Percentiles rank a stretch among this genome's conserved stretches.
Evolutionary conservation across 2,797 vertebrate genomes (phyloP).

Genomic region (Pseudochirops corinnae): DNA sequence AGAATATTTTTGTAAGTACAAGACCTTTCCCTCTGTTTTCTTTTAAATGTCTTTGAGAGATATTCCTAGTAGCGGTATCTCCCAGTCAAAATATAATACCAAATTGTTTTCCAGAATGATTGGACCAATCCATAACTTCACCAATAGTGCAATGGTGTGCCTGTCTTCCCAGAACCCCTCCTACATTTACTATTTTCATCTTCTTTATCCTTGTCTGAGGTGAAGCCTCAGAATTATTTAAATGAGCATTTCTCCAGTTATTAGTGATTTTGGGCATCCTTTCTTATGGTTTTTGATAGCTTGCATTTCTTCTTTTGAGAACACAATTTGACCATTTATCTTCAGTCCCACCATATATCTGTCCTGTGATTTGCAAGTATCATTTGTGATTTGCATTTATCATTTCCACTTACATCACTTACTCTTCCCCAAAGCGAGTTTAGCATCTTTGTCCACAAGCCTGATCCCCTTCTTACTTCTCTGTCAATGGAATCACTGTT

Average conservation of each 20-base stretch:
- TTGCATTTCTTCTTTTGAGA: neutral
- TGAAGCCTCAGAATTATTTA: neutral
- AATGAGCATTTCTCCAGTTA: neutral
- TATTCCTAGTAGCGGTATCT: neutral
- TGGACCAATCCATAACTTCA: neutral
- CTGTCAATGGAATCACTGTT: neutral
- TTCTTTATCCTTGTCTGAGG: neutral
- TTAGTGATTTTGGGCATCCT: neutral
- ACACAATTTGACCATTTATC: neutral
- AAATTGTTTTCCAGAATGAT: neutral
- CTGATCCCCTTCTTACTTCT: neutral
- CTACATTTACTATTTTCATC: neutral
- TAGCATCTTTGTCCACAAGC: neutral
- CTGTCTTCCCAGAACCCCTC: no score
- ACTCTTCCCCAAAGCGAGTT: neutral
- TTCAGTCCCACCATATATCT: neutral
- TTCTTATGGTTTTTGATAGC: neutral
- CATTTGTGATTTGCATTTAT: neutral
- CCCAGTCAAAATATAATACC: neutral
- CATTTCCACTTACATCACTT: neutral
- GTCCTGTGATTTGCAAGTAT: neutral
- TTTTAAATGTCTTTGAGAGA: neutral
- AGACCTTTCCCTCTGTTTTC: neutral
- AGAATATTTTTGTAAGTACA: neutral
- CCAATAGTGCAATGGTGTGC: no score